Evolutionary conservation across 1,140 invertebrate genomes (phyloP).

Genomic region (Arion vulgaris): DNA sequence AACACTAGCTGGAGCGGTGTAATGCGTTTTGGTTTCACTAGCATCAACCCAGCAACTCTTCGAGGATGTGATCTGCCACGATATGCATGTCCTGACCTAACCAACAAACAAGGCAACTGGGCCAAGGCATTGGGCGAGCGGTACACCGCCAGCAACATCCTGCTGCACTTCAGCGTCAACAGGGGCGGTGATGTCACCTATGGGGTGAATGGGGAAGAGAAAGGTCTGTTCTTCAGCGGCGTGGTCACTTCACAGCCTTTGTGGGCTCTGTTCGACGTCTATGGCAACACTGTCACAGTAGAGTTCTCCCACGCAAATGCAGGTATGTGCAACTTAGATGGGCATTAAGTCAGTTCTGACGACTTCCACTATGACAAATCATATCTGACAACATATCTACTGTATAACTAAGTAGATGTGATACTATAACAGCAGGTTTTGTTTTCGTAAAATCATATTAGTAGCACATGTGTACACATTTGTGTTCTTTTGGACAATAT

Average conservation of each 20-base stretch:
- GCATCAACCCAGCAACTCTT: conserved; percentile 88
- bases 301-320: conserved; percentile 81
- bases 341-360: too few species aligned
- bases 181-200: conserved; percentile 92
- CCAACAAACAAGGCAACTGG: conserved; percentile 97
- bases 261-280: conserved; percentile 96
- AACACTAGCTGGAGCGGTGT: conserved; percentile 98
- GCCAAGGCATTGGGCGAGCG: conserved; percentile 95
- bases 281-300: conserved; percentile 95
- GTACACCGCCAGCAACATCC: conserved; percentile 88
- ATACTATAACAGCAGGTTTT: too few species aligned
- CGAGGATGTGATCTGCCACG: conserved; percentile 84
- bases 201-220: conserved; percentile 95
- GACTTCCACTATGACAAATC: too few species aligned
- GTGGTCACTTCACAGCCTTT: conserved; percentile 88
- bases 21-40: conserved; percentile 96
- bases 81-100: conserved; percentile 93
- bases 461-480: too few species aligned
- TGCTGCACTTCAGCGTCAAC: conserved; percentile 92
- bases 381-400: too few species aligned
- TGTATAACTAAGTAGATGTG: too few species aligned
- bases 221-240: conserved; percentile 92
- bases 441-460: too few species aligned
- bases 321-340: too few species aligned
- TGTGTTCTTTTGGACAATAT: too few species aligned